These are phyloP conservation scores for Rhabditoides inermis DNA, from an alignment of 2,888 invertebrate genomes.

Conservation along the genomic window DNA sequence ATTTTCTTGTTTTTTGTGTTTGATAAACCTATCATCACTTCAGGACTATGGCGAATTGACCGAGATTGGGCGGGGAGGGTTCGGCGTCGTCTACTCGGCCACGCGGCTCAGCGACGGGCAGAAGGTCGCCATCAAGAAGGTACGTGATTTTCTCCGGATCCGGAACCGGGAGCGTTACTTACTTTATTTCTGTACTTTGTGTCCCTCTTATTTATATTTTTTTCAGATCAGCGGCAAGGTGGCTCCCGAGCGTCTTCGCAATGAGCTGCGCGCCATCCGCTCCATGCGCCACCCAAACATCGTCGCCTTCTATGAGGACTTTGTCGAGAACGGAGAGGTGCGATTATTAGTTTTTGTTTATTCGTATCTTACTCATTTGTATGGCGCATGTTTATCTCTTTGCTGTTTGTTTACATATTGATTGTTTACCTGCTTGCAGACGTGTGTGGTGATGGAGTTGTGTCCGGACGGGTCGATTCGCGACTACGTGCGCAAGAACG, in stretches of 20 bases:
- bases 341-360: too few species aligned
- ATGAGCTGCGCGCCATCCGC: conserved; percentile 13
- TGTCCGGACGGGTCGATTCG: conserved; percentile 23
- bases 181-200: too few species aligned
- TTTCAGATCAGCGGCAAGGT: conserved; percentile 13
- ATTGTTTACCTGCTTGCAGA: too few species aligned
- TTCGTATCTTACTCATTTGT: too few species aligned
- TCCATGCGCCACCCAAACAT: conserved; percentile 13
- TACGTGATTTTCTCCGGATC: too few species aligned
- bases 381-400: too few species aligned
- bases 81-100: conserved; percentile 24
- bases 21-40: too few species aligned
- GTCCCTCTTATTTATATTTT: too few species aligned
- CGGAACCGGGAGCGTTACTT: too few species aligned
- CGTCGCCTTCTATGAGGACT: conserved; percentile 18
- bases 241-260: conserved; percentile 2
- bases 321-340: conserved; percentile 13
- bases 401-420: too few species aligned
- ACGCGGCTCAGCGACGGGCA: conserved; percentile 14
- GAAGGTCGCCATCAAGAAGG: conserved; percentile 28
- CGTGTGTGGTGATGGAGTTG: conserved; percentile 30
- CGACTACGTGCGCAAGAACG: conserved; percentile 15
- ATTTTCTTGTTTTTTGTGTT: too few species aligned
- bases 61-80: conserved; percentile 24
- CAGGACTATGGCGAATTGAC: conserved; percentile 12